Percentiles rank a stretch among this genome's conserved stretches.
These are phyloP conservation scores for Eriosoma lanigerum DNA, from an alignment of 1,140 invertebrate genomes.

Conservation along the genomic window DNA sequence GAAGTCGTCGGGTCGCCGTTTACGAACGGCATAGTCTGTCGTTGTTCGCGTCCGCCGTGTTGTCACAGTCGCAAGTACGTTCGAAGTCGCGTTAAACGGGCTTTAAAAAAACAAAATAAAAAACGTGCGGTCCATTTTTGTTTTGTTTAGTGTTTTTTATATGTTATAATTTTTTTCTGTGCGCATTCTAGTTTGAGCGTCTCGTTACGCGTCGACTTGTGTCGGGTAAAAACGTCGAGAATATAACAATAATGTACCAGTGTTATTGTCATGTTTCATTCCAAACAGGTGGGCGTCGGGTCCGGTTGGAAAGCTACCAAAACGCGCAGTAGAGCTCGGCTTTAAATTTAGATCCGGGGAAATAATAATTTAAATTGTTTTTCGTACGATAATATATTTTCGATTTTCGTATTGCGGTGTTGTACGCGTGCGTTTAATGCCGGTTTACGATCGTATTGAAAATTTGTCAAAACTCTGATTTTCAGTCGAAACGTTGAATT, in stretches of 20 bases:
- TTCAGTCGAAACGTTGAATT: too few relatives aligned
- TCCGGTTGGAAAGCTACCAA: background rate
- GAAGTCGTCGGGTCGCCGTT: slow-evolving; percentile 8
- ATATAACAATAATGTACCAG: background rate
- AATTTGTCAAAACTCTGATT: too few relatives aligned
- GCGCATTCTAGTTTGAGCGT: too few relatives aligned
- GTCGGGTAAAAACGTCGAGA: too few relatives aligned
- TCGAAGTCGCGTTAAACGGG: too few relatives aligned
- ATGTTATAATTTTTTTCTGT: too few relatives aligned
- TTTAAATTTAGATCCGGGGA: slow-evolving; percentile 47
- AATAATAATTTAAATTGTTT: background rate
- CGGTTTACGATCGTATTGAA: background rate
- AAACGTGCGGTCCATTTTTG: too few relatives aligned
- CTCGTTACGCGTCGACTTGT: too few relatives aligned
- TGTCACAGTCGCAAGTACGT: too few relatives aligned
- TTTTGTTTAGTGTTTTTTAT: too few relatives aligned
- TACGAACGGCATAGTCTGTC: background rate
- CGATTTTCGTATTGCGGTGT: background rate
- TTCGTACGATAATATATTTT: background rate
- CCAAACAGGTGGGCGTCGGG: background rate
- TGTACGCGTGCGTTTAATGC: background rate
- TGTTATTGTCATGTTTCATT: background rate
- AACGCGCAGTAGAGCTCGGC: slow-evolving; percentile 2
- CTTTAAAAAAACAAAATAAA: too few relatives aligned
- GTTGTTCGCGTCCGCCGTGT: background rate